These are phyloP conservation scores for Hippoglossus stenolepis DNA, from an alignment of 2,113 vertebrate species.

Conservation along the genomic window DNA sequence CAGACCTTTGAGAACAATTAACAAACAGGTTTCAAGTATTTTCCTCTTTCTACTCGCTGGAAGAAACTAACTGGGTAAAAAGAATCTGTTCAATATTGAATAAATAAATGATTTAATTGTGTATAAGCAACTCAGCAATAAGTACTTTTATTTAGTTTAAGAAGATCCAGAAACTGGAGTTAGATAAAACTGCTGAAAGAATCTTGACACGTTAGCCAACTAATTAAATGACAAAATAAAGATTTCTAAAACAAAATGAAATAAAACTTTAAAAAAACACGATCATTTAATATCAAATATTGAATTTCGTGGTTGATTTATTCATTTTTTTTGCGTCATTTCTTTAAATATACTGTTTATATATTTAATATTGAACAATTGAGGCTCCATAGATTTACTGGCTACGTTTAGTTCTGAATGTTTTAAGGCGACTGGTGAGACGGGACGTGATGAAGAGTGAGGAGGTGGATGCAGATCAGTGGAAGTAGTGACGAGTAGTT, in stretches of 20 bases:
- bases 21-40: no score
- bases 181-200: no score
- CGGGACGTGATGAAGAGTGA: not conserved
- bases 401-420: not conserved
- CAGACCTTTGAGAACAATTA: no score
- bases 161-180: no score
- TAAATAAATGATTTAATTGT: not conserved
- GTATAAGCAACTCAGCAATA: not conserved
- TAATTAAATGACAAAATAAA: not conserved
- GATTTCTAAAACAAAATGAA: no score
- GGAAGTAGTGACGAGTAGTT: conserved; percentile 23
- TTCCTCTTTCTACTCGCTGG: not conserved
- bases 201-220: not conserved
- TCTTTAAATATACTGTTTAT: not conserved
- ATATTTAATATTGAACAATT: conserved; percentile 5
- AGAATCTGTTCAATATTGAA: conserved; percentile 4
- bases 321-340: not conserved
- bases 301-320: not conserved
- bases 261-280: not conserved
- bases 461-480: not conserved
- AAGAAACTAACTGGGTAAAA: not conserved
- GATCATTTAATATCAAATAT: not conserved
- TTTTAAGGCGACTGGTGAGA: not conserved
- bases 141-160: no score
- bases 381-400: not conserved